Conservation (phyloP, 2,113 vertebrate species). For the Garra rufa region DNA sequence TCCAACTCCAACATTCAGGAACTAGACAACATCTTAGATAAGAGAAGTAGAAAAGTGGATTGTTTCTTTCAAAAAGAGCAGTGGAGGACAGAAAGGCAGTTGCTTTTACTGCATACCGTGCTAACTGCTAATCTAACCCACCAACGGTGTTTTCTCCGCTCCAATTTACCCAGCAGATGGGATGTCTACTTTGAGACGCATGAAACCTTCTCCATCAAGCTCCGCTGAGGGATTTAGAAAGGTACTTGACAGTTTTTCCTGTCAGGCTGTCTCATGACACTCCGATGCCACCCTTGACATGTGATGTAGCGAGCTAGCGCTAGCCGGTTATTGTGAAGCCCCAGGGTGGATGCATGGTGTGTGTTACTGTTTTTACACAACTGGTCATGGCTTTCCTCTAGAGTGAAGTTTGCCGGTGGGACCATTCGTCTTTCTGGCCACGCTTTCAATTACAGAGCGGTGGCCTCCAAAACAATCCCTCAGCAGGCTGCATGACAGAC, state of each 20-base stretch:
- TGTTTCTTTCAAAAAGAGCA: neutral
- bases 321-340: neutral
- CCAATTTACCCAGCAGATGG: neutral
- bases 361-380: constrained; percentile 34
- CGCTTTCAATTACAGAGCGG: constrained; percentile 56
- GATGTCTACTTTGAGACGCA: neutral
- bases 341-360: neutral
- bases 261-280: constrained; percentile 19
- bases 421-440: constrained; percentile 46
- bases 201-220: constrained; percentile 37
- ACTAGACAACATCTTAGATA: constrained; percentile 8
- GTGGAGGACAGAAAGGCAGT: neutral
- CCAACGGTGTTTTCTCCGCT: neutral
- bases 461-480: constrained; percentile 43
- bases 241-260: constrained; percentile 23
- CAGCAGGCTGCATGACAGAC: constrained; percentile 51
- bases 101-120: neutral
- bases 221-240: constrained; percentile 30
- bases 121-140: constrained; percentile 34
- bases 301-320: neutral
- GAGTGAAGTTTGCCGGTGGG: constrained; percentile 19
- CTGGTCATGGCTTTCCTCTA: neutral
- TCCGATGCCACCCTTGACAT: neutral
- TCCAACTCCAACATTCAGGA: neutral
- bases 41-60: neutral